phyloP scores from a whole-genome alignment of 2,113 vertebrate genomes.

The Channa maculata region DNA sequence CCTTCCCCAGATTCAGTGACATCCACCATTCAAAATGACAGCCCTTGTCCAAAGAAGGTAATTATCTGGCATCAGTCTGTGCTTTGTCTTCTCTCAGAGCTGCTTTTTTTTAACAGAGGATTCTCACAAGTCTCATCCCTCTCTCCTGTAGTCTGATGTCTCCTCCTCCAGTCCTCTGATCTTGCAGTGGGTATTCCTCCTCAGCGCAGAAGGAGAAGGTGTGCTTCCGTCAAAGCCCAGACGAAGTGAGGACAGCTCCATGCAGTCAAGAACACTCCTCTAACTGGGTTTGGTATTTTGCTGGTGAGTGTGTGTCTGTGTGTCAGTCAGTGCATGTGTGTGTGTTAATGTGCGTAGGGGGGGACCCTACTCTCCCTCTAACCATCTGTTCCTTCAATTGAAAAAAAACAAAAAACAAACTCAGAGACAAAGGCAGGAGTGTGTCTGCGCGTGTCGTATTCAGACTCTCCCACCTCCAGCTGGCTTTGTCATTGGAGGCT shows the following conservation, averaged over 20 bases:
- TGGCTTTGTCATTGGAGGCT: slow-evolving; percentile 75
- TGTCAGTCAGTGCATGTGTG: slow-evolving; percentile 58
- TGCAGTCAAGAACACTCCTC: slow-evolving; percentile 70
- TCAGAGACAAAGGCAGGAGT: slow-evolving; percentile 70
- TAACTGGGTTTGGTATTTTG: slow-evolving; percentile 61
- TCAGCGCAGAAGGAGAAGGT: slow-evolving; percentile 52
- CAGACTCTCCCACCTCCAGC: slow-evolving; percentile 71
- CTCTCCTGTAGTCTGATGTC: slow-evolving; percentile 67
- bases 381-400: slow-evolving; percentile 81
- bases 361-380: slow-evolving; percentile 77
- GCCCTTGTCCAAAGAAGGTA: slow-evolving; percentile 62
- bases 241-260: slow-evolving; percentile 73
- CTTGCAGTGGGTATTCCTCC: slow-evolving; percentile 73
- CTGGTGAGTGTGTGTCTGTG: slow-evolving; percentile 62
- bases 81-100: slow-evolving; percentile 78
- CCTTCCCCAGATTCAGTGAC: slow-evolving; percentile 49
- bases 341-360: slow-evolving; percentile 41
- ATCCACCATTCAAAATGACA: slow-evolving; percentile 54
- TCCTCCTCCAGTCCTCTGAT: slow-evolving; percentile 76
- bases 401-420: slow-evolving; percentile 60
- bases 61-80: slow-evolving; percentile 72
- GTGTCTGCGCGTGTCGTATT: slow-evolving; percentile 62
- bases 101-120: slow-evolving; percentile 68
- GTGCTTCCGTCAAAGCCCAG: slow-evolving; percentile 67
- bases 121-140: slow-evolving; percentile 79